Evolutionary conservation across 2,888 invertebrate genomes (phyloP), one percentile per base, ranked within the genome.

Genomic region (Polydrusus cervinus): DNA sequence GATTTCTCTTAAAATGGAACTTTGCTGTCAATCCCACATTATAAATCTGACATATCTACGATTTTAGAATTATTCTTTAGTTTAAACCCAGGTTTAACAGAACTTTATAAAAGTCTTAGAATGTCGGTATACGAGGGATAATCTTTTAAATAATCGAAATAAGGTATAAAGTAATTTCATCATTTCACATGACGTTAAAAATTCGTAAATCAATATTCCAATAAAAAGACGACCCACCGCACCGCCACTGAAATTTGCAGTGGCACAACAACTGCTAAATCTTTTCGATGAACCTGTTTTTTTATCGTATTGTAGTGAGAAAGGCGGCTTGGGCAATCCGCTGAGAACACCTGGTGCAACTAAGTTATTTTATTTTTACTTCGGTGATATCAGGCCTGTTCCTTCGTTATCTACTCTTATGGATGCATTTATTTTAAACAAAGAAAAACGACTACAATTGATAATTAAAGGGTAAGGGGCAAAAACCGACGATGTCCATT

Each of bases 261-360:
- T 53, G 38, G 47, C 13, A 34, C 61, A 70, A 53, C 40, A 70
- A 40, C 25, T 20, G 61, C 25, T 61, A 38, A 16, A 45, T 45
- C 7, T 53, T 53, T 53, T 66, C 51, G 51, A 51, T 66, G 47
- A 70, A 70, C 70, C 70, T 70, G 70, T 70, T 70, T 16, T n/a
- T 51, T 66, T 16, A 66, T 38, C 16, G 66, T 18, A 51, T 16
- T 14, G 51, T 70, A 51, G 47, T 38, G 45, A 9, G 43, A 53
- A 40, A 16, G 51, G 51, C 25, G 60, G 49, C 49, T 51, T 16
- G 9, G 62, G 13, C 14, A 43, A 62, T 62, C 53, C 62, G 70
- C 62, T 62, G 62, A 51, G 14, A 53, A 70, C 61, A 70, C 70
- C 70, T 70, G 70, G 70, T 70, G 60, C 61, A 62, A 16, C 20